Conservation (phyloP, 2,888 invertebrate genomes). For the Reticulitermes lucifugus region DNA sequence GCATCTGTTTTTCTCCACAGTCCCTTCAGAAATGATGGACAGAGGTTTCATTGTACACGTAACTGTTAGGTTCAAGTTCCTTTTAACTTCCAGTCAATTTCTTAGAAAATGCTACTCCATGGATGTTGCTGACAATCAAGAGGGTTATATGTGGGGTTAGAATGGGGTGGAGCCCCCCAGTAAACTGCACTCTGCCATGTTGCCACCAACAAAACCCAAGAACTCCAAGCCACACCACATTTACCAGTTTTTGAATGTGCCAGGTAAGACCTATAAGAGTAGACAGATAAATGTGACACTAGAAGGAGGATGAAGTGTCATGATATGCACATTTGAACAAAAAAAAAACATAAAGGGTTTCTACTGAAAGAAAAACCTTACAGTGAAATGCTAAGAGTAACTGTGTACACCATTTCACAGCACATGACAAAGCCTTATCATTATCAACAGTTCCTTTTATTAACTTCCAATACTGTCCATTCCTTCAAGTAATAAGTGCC, state of each 20-base stretch:
- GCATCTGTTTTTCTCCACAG: no score
- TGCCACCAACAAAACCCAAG: conserved; percentile 30
- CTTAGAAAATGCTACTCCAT: not conserved
- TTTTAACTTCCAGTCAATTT: not conserved
- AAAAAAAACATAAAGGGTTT: not conserved
- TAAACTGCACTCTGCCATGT: conserved; percentile 44
- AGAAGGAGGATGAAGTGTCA: not conserved
- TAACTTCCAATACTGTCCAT: no score
- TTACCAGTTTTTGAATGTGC: conserved; percentile 29
- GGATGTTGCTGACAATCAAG: conserved; percentile 22
- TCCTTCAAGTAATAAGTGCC: no score
- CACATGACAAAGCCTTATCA: not conserved
- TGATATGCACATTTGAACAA: not conserved
- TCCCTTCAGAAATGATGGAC: no score
- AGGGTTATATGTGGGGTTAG: conserved; percentile 23
- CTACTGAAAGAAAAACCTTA: not conserved
- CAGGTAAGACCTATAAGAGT: conserved; percentile 12
- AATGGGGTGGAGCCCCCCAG: conserved; percentile 39
- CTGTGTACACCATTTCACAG: not conserved
- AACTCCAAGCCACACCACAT: conserved; percentile 34
- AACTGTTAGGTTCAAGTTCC: not conserved
- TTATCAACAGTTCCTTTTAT: no score
- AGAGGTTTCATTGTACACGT: not conserved
- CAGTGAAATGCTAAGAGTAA: not conserved
- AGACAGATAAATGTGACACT: not conserved